Evolutionary conservation across 64 coral and sea anemone genomes (phyloP).

Genomic region (Stichodactyla helianthus): DNA sequence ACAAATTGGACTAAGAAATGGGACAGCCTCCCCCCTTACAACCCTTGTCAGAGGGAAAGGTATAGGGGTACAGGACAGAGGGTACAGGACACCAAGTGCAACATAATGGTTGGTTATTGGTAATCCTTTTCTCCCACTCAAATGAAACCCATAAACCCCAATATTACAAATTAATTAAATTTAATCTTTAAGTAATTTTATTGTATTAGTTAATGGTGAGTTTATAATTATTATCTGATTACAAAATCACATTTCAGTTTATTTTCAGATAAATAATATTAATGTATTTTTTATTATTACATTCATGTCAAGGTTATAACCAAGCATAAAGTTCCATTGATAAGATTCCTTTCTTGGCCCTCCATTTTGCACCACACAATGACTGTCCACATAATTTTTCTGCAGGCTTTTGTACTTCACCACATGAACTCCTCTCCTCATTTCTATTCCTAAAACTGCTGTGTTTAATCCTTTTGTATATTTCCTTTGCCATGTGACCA

Average conservation of each 20-base stretch:
- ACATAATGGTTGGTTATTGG: not conserved
- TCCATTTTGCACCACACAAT: not conserved
- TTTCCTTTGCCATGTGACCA: not conserved
- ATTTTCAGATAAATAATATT: not conserved
- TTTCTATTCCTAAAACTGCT: not conserved
- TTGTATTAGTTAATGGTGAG: not conserved
- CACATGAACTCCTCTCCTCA: not conserved
- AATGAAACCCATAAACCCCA: not conserved
- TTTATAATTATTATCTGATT: not conserved
- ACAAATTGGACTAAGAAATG: no score
- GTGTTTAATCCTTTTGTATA: not conserved
- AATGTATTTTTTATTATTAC: not conserved
- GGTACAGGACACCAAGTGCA: no score
- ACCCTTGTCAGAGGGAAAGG: no score
- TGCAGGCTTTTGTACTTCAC: not conserved
- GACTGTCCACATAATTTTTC: not conserved
- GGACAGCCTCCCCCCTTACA: no score
- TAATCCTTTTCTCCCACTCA: not conserved
- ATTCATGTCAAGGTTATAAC: not conserved
- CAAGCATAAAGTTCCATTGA: not conserved
- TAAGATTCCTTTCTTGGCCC: not conserved
- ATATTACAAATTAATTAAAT: not conserved
- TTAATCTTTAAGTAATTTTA: not conserved
- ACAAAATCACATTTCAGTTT: no score
- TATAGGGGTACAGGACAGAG: no score